Percentiles rank a stretch among this genome's conserved stretches.
These are phyloP conservation scores for Formicarius rufipectus DNA, from an alignment of 2,113 vertebrate species.

Conservation along the genomic window DNA sequence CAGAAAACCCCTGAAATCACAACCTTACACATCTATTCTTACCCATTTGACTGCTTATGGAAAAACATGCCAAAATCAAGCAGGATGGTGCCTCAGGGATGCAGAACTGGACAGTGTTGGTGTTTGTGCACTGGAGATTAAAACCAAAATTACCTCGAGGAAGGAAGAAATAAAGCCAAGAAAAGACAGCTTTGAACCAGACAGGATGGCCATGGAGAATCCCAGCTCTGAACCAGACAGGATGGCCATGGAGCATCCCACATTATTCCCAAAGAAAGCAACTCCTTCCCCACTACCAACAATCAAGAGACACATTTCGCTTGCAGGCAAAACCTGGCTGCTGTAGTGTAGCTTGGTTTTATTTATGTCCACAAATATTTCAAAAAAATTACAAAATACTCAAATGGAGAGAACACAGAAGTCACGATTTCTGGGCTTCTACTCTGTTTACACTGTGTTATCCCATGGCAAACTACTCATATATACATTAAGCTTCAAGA, in stretches of 20 bases:
- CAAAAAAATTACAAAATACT: slow-evolving; percentile 99
- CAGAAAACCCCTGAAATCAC: neutral
- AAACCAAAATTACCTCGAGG: neutral
- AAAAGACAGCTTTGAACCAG: neutral
- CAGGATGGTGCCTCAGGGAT: neutral
- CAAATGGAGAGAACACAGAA: slow-evolving; percentile 99
- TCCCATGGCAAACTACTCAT: slow-evolving; percentile 99
- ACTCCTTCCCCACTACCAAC: neutral
- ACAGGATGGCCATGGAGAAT: neutral
- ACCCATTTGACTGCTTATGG: neutral
- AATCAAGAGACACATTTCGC: slow-evolving; percentile 38
- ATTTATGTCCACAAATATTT: slow-evolving; percentile 99
- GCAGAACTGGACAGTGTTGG: fast-evolving
- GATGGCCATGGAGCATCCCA: neutral
- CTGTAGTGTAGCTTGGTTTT: slow-evolving; percentile 99
- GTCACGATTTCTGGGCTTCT: slow-evolving; percentile 99
- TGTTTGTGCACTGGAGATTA: neutral
- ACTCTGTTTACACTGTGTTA: slow-evolving; percentile 99
- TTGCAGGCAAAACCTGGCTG: slow-evolving; percentile 50
- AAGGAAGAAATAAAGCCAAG: neutral
- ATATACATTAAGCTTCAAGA: slow-evolving; percentile 99
- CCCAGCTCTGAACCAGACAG: neutral
- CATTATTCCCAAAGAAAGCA: neutral
- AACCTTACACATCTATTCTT: neutral
- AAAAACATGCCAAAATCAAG: neutral